phyloP scores from a whole-genome alignment of 1,140 invertebrate species.

The Drosophila sp. region DNA sequence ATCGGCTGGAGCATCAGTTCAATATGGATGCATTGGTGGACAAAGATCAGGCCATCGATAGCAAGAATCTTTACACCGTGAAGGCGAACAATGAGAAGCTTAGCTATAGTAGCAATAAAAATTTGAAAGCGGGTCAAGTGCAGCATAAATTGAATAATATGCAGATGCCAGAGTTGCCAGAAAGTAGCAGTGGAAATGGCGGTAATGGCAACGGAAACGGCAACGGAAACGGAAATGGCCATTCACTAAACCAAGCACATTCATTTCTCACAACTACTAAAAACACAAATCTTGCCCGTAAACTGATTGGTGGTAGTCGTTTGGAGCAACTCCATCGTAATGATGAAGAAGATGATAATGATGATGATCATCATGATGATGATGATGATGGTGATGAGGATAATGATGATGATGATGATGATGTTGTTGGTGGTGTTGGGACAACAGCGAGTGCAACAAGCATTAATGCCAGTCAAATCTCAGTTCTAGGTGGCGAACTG shows the following conservation, averaged over 20 bases:
- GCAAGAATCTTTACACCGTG: conserved; percentile 90
- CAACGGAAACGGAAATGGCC: conserved; percentile 9
- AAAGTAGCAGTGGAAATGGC: conserved; percentile 37
- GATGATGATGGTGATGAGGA: conserved; percentile 1
- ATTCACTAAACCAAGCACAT: conserved; percentile 61
- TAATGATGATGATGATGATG: conserved; percentile 10
- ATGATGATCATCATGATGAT: conserved; percentile 23
- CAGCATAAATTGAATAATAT: conserved; percentile 52
- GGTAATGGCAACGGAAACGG: conserved; percentile 27
- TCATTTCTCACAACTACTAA: conserved; percentile 69
- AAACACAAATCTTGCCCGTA: conserved; percentile 70
- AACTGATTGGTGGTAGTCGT: conserved; percentile 68
- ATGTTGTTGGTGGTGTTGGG: conserved; percentile 28
- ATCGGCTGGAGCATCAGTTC: conserved; percentile 72
- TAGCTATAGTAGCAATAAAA: conserved; percentile 72
- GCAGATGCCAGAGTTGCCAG: conserved; percentile 27
- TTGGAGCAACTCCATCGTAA: conserved; percentile 42
- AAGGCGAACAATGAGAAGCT: conserved; percentile 83
- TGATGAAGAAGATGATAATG: conserved; percentile 20
- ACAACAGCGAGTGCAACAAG: conserved; percentile 17
- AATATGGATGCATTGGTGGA: conserved; percentile 86
- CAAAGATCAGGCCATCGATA: conserved; percentile 88
- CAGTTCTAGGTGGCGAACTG: conserved; percentile 85
- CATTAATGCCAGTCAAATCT: conserved; percentile 70
- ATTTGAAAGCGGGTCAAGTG: conserved; percentile 48